phyloP scores from a whole-genome alignment of 2,113 vertebrate species.

The Spilogale gracilis region DNA sequence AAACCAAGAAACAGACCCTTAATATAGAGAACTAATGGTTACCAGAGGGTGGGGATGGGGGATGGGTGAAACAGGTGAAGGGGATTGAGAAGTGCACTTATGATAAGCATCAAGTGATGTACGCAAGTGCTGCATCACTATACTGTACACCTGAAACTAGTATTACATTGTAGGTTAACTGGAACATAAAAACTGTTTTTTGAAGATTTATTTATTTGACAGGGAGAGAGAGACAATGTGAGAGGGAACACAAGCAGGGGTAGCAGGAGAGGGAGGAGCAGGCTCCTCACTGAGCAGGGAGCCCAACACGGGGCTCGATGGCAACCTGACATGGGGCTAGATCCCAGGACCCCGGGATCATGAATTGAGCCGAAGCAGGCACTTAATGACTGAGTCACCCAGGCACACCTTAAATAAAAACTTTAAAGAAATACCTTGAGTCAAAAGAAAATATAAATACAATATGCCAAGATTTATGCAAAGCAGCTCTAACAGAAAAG shows the following conservation, averaged over 20 bases:
- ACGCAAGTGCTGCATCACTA: not conserved
- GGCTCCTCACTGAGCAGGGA: too few species aligned
- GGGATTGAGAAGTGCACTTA: not conserved
- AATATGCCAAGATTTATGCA: not conserved
- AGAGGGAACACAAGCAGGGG: too few species aligned
- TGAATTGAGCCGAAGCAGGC: too few species aligned
- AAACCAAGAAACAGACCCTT: not conserved
- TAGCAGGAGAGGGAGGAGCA: too few species aligned
- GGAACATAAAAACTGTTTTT: not conserved
- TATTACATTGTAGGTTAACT: not conserved
- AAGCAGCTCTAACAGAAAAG: constrained; percentile 19
- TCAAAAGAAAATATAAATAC: not conserved
- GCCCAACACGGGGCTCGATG: too few species aligned
- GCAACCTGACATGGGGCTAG: too few species aligned
- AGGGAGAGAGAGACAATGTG: too few species aligned
- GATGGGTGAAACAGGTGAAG: not conserved
- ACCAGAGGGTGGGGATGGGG: not conserved
- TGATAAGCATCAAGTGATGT: not conserved
- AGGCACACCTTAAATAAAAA: not conserved
- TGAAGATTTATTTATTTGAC: too few species aligned
- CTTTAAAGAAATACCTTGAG: not conserved
- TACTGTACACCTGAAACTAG: not conserved
- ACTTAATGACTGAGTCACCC: too few species aligned
- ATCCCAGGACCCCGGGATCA: too few species aligned
- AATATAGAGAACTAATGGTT: too few species aligned